A percentile compares a stretch with the other conserved stretches of the same genome.
phyloP scores from a whole-genome alignment of 2,797 vertebrate genomes.

The Vireo griseus region DNA sequence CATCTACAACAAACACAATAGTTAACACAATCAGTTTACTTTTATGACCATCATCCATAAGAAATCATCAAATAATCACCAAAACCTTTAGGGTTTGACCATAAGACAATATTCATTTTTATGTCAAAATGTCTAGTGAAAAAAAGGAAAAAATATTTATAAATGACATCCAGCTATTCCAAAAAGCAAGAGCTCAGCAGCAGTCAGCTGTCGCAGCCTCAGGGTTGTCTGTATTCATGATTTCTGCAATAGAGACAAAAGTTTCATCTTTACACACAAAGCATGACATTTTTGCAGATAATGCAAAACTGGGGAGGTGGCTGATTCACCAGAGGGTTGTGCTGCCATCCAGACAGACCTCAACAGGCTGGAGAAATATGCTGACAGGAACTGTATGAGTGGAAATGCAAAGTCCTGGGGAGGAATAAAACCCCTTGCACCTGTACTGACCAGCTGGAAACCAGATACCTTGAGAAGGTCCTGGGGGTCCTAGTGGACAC shows the following conservation, averaged over 20 bases:
- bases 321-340: neutral
- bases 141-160: neutral
- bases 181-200: neutral
- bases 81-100: neutral
- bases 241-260: neutral
- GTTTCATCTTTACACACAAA: neutral
- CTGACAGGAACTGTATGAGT: neutral
- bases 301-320: neutral
- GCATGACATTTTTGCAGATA: neutral
- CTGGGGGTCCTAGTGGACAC: fast-evolving
- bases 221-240: neutral
- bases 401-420: neutral
- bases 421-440: neutral
- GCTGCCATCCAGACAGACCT: neutral
- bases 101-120: neutral
- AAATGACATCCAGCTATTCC: neutral
- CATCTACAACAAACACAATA: neutral
- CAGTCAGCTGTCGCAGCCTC: neutral
- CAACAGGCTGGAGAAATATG: neutral
- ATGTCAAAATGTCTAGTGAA: fast-evolving
- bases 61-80: neutral
- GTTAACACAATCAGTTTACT: neutral
- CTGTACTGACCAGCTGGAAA: neutral
- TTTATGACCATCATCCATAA: neutral
- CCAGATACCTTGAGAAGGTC: neutral